These are phyloP conservation scores for Felis catus DNA, from an alignment of 2,113 vertebrate species.

Conservation along the genomic window DNA sequence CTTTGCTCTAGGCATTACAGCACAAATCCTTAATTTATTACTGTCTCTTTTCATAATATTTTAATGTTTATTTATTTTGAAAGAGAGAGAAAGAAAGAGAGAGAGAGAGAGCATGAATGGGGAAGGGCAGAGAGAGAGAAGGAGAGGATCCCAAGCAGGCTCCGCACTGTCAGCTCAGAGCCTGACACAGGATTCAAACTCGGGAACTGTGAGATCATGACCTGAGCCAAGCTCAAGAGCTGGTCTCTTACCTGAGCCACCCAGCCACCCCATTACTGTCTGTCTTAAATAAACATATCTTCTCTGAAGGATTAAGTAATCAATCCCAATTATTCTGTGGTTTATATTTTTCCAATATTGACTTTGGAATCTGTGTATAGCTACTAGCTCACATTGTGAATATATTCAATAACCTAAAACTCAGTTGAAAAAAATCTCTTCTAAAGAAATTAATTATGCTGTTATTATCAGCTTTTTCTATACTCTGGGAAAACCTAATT, in stretches of 20 bases:
- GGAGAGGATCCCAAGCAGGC: too few relatives aligned
- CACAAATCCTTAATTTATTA: not conserved
- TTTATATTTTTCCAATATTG: not conserved
- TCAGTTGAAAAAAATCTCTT: not conserved
- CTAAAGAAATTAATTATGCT: not conserved
- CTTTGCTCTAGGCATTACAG: not conserved
- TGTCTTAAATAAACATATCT: not conserved
- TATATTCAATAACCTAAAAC: not conserved
- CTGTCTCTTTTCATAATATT: not conserved
- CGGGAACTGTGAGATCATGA: too few relatives aligned
- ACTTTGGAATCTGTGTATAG: not conserved
- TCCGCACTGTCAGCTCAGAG: too few relatives aligned
- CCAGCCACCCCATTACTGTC: not conserved
- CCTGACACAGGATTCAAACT: too few relatives aligned
- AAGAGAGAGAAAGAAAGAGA: too few relatives aligned
- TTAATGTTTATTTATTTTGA: too few relatives aligned
- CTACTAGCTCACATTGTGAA: not conserved
- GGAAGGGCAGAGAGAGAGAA: too few relatives aligned
- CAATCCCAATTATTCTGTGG: not conserved
- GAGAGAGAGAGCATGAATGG: too few relatives aligned
- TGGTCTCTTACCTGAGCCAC: too few relatives aligned
- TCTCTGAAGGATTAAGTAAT: not conserved
- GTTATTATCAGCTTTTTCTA: not conserved
- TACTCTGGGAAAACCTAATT: not conserved
- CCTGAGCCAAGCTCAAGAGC: too few relatives aligned